Evolutionary conservation across 2,113 vertebrate genomes (phyloP).

Genomic region (Tragulus kanchil): DNA sequence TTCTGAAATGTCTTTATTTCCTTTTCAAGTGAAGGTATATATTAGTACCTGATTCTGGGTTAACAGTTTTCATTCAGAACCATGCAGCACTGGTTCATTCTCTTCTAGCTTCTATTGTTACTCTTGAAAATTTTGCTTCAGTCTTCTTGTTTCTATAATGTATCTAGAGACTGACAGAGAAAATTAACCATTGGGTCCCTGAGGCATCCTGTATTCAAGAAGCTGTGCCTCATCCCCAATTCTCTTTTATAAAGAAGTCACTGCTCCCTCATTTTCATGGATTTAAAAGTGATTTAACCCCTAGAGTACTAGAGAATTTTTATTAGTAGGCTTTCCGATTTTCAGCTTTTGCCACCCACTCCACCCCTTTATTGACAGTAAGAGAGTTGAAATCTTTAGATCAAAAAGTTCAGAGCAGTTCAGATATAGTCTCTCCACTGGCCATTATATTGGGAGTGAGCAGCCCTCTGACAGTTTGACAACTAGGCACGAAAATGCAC

Average conservation of each 20-base stretch:
- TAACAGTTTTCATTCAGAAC: not conserved
- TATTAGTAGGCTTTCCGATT: not conserved
- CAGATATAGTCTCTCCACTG: not conserved
- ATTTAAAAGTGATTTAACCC: not conserved
- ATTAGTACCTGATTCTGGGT: not conserved
- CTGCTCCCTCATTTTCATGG: not conserved
- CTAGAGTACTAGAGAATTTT: not conserved
- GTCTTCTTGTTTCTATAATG: not conserved
- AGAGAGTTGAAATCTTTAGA: not conserved
- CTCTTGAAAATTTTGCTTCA: not conserved
- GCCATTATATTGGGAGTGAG: not conserved
- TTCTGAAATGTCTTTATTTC: slow-evolving; percentile 1
- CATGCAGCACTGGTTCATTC: not conserved
- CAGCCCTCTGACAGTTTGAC: not conserved
- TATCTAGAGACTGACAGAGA: not conserved
- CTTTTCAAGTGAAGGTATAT: not conserved
- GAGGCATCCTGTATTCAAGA: not conserved
- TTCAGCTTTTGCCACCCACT: not conserved
- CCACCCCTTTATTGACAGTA: not conserved
- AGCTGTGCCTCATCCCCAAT: not conserved
- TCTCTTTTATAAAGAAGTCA: not conserved
- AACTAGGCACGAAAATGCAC: not conserved
- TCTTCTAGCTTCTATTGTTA: not conserved
- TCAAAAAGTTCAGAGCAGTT: not conserved
- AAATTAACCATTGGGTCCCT: not conserved